These are phyloP conservation scores for Sceloporus tristichus DNA, from an alignment of 2,113 vertebrate species.

Conservation along the genomic window DNA sequence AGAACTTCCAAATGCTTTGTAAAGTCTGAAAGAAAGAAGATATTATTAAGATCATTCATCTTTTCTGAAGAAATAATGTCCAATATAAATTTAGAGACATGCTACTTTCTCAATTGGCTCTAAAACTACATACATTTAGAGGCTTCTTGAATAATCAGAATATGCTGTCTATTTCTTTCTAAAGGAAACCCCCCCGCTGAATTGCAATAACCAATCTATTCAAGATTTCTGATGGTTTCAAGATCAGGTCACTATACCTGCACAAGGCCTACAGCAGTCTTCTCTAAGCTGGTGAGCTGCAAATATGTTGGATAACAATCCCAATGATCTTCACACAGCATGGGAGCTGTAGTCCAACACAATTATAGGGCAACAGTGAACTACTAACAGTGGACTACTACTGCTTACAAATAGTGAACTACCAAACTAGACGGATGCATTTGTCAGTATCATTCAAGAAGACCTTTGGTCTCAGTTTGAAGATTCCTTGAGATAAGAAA, in stretches of 20 bases:
- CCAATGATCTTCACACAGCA: not conserved
- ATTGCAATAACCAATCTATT: not conserved
- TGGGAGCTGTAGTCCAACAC: not conserved
- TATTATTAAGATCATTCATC: slow-evolving; percentile 1
- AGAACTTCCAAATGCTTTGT: not conserved
- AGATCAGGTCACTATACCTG: not conserved
- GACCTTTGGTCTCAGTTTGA: not conserved
- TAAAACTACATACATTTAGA: not conserved
- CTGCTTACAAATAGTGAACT: too few species aligned
- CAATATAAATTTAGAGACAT: not conserved
- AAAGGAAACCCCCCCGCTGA: not conserved
- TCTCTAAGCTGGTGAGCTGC: not conserved
- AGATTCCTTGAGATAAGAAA: not conserved
- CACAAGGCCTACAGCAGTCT: not conserved
- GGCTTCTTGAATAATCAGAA: not conserved
- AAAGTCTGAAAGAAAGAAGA: not conserved
- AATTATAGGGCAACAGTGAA: not conserved
- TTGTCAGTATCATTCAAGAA: not conserved
- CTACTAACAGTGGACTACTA: too few species aligned
- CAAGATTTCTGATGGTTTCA: not conserved
- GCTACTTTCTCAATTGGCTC: not conserved
- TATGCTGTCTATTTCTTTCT: not conserved
- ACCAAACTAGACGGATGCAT: not conserved
- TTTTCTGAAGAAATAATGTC: not conserved
- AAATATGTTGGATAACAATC: not conserved